Evolutionary conservation across 2,113 vertebrate genomes (phyloP), one percentile per base, ranked within the genome.

Genomic region (Pitta sordida): DNA sequence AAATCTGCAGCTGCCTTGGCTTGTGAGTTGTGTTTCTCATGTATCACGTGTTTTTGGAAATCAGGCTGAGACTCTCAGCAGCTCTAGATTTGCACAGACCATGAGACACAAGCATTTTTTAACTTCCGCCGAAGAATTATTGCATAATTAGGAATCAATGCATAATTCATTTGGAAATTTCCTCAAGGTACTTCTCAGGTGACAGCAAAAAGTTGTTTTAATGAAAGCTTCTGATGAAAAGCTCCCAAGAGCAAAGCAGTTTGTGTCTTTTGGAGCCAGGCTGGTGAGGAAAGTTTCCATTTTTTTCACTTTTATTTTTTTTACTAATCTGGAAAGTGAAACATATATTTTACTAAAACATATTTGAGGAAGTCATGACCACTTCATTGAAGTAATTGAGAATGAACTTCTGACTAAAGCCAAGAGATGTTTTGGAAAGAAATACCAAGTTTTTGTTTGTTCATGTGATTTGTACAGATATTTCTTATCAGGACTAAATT

Each of bases 91-190:
- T 37, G 16, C n/a, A 29, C 23, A 52, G 18, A 11, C 15, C 9
- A 6, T 0, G 2, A 22, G 14, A 52, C 6, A 17, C 2, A 30
- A 60, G 5, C 20, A 49, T 6, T 53, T 13, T 30, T 15, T 65
- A 43, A 55, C 3, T 32, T 44, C 21, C 30, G 7, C 22, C 43
- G n/a, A 18, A 52, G 16, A 30, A 8, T 27, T 34, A 32, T 30
- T 41, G 22, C 6, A 3, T 30, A 17, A 24, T 4, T 46, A 24
- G 8, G 18, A 64, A 44, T 48, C 21, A 43, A 15, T 15, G 3
- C 8, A 5, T 41, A n/a, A 37, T n/a, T 53, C 13, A 13, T 24
- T 30, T 37, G 24, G 13, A 69, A 49, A 14, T 6, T 15, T 67
- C 27, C 8, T 79, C 14, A 24, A 43, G 4, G 30, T 56, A 21